Conservation (phyloP, 2,888 invertebrate genomes). For the Xiphydria camelus region DNA sequence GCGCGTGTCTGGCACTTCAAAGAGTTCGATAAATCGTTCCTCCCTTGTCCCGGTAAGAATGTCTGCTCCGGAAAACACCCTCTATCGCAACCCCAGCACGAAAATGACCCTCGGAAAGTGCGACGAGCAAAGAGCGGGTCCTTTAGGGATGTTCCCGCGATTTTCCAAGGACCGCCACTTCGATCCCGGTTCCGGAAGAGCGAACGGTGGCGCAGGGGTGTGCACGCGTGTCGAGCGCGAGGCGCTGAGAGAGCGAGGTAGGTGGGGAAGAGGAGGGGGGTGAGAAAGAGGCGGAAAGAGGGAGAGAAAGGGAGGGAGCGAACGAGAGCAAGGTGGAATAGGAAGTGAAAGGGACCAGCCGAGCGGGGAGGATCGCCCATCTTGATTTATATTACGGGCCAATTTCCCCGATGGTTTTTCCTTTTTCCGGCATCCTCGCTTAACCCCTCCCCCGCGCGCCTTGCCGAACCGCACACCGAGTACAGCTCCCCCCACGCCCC, state of each 20-base stretch:
- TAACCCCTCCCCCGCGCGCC: constrained; percentile 8
- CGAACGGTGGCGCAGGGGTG: too few relatives aligned
- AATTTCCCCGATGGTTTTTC: constrained; percentile 32
- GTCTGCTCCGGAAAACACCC: too few relatives aligned
- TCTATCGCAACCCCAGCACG: too few relatives aligned
- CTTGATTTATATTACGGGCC: constrained; percentile 38
- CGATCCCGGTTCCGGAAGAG: too few relatives aligned
- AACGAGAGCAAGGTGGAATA: background rate
- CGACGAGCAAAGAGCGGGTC: too few relatives aligned
- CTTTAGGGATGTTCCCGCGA: too few relatives aligned
- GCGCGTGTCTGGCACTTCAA: too few relatives aligned
- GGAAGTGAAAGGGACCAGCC: background rate
- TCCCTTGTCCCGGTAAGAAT: too few relatives aligned
- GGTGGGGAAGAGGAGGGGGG: background rate
- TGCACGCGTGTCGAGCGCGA: too few relatives aligned
- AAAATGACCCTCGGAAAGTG: too few relatives aligned
- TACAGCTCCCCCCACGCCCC: constrained; percentile 1
- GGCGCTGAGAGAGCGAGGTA: background rate
- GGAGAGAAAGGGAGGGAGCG: background rate
- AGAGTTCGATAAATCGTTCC: too few relatives aligned
- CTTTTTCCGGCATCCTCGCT: constrained; percentile 21
- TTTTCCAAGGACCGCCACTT: too few relatives aligned
- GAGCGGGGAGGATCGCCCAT: constrained; percentile 17
- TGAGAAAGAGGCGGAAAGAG: background rate
- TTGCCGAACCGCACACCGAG: constrained; percentile 2